Percentiles rank a stretch among this genome's conserved stretches.
Evolutionary conservation across 2,888 invertebrate species (phyloP).

Genomic region (Congeria kusceri): DNA sequence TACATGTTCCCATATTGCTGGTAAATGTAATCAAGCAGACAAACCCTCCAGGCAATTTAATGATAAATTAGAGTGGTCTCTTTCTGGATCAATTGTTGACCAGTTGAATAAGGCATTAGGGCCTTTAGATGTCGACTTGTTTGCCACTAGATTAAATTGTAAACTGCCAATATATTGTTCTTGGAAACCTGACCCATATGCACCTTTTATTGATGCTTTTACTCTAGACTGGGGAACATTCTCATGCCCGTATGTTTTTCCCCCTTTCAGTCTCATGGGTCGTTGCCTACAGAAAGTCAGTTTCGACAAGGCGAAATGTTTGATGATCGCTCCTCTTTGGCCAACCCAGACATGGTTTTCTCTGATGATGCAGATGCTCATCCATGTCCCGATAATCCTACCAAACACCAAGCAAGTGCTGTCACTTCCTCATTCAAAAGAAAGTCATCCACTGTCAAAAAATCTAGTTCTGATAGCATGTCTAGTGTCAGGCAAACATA

Average conservation of each 20-base stretch:
- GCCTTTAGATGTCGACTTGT: too few relatives aligned
- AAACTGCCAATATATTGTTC: conserved; percentile 27
- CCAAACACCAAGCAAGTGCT: conserved; percentile 9
- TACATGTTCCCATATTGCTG: conserved; percentile 25
- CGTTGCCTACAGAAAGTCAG: conserved; percentile 27
- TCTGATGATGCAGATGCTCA: conserved; percentile 16
- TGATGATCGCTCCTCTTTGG: conserved; percentile 46
- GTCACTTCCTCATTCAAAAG: not conserved
- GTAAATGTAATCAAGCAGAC: conserved; percentile 11
- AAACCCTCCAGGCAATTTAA: conserved; percentile 11
- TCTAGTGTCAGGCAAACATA: conserved; percentile 6
- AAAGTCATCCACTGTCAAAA: not conserved
- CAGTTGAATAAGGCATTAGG: too few relatives aligned
- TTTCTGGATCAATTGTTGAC: conserved; percentile 15
- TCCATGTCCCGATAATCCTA: not conserved
- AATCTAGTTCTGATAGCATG: conserved; percentile 12
- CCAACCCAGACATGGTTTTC: conserved; percentile 44
- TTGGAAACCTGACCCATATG: conserved; percentile 37
- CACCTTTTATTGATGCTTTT: conserved; percentile 26
- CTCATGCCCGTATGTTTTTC: conserved; percentile 20
- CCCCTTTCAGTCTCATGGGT: conserved; percentile 38
- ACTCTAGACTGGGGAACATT: conserved; percentile 12
- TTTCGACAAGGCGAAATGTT: conserved; percentile 33
- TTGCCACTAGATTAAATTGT: conserved; percentile 36
- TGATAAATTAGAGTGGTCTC: conserved; percentile 29